phyloP scores from a whole-genome alignment of 2,113 vertebrate species.

The Rallus limicola region DNA sequence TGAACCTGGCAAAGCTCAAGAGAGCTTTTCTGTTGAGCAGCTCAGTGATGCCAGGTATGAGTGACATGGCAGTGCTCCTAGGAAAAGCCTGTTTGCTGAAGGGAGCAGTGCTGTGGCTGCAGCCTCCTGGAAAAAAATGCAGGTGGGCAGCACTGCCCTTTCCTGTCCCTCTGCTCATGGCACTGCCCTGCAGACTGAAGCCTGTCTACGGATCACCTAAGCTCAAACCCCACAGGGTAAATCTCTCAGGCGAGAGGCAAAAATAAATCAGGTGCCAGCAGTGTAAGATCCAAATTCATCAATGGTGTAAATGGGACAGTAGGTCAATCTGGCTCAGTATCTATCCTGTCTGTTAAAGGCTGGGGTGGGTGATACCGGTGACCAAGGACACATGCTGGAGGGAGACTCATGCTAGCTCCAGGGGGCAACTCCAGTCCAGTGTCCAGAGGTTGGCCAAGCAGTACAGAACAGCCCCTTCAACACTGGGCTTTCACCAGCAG shows the following conservation, averaged over 20 bases:
- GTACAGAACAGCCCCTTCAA: neutral
- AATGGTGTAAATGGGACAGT: neutral
- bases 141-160: neutral
- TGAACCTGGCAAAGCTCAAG: neutral
- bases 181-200: neutral
- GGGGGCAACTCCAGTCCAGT: neutral
- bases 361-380: neutral
- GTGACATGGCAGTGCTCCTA: neutral
- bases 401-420: neutral
- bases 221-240: neutral
- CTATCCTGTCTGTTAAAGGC: neutral
- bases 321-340: neutral
- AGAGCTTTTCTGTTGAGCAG: neutral
- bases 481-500: neutral
- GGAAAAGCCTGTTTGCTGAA: neutral
- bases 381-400: neutral
- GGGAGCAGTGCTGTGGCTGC: neutral
- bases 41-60: neutral
- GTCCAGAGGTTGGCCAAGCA: neutral
- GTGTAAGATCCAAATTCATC: neutral
- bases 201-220: neutral
- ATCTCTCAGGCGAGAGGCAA: neutral
- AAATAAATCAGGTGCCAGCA: neutral
- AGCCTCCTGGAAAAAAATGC: neutral
- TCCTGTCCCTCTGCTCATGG: neutral